Percentiles rank a stretch among this genome's conserved stretches.
phyloP scores from a whole-genome alignment of 2,888 invertebrate species.

The Athalia rosae region DNA sequence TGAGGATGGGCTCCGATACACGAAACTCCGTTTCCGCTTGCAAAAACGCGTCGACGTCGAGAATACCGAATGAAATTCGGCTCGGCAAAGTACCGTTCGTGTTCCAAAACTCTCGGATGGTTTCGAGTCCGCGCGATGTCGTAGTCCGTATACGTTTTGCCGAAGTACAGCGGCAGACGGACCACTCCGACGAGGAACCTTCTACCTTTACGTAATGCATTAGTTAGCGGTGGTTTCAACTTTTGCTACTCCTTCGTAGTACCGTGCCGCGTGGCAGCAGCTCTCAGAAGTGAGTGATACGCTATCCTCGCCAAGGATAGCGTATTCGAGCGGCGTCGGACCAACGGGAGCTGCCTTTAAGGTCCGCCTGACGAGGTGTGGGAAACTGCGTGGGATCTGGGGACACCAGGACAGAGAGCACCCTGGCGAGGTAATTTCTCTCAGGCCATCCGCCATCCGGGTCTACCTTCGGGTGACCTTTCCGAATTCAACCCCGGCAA shows the following conservation, averaged over 20 bases:
- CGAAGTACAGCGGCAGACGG: background rate
- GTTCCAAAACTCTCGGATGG: conserved; percentile 17
- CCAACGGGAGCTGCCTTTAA: conserved; percentile 19
- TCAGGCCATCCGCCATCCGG: conserved; percentile 35
- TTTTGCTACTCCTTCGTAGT: conserved; percentile 23
- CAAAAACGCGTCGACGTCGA: background rate
- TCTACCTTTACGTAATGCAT: conserved; percentile 22
- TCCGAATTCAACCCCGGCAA: conserved; percentile 30
- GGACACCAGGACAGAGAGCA: conserved; percentile 26
- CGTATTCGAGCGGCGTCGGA: conserved; percentile 35
- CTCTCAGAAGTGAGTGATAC: conserved; percentile 35
- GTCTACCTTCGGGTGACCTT: conserved; percentile 22
- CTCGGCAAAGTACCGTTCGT: conserved; percentile 31
- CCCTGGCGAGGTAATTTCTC: conserved; percentile 30
- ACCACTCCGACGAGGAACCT: conserved; percentile 26
- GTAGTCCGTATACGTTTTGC: background rate
- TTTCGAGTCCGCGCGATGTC: background rate
- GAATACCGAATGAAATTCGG: conserved; percentile 33
- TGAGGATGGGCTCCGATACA: conserved; percentile 18
- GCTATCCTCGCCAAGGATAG: conserved; percentile 30
- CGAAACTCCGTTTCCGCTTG: conserved; percentile 26
- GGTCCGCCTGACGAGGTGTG: conserved; percentile 27
- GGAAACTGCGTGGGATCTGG: conserved; percentile 23
- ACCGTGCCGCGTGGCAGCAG: conserved; percentile 2
- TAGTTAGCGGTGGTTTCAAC: conserved; percentile 35